Evolutionary conservation across 2,888 invertebrate species (phyloP).

Genomic region (Coleophora deauratella): DNA sequence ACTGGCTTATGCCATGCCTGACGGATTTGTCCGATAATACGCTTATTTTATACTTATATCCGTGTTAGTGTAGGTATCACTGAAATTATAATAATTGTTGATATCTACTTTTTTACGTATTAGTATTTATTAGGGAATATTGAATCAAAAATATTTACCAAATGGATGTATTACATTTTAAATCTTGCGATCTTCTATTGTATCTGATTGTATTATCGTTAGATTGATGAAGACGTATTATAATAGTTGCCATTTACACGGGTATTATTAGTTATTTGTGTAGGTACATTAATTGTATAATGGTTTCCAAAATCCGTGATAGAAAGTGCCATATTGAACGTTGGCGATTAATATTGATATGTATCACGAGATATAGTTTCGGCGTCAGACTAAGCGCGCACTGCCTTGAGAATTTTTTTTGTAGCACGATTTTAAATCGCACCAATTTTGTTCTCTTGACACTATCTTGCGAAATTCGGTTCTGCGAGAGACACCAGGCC

Average conservation of each 20-base stretch:
- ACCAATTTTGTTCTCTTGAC: no score
- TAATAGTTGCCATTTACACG: constrained; percentile 30
- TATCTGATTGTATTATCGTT: constrained; percentile 21
- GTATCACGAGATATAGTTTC: neutral
- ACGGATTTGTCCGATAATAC: constrained; percentile 67
- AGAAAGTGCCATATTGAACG: constrained; percentile 51
- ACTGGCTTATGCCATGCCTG: constrained; percentile 45
- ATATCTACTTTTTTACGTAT: constrained; percentile 60
- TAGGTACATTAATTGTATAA: constrained; percentile 32
- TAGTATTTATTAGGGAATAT: constrained; percentile 42
- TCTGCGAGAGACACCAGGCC: no score
- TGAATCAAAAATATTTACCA: constrained; percentile 31
- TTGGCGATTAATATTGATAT: constrained; percentile 29
- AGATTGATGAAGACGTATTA: constrained; percentile 18
- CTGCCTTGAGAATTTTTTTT: no score
- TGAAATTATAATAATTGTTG: constrained; percentile 47
- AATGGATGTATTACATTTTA: constrained; percentile 31
- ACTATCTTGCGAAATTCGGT: no score
- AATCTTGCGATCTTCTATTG: constrained; percentile 35
- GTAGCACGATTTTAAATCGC: no score
- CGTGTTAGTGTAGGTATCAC: constrained; percentile 60
- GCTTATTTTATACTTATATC: constrained; percentile 71
- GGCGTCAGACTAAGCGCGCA: no score
- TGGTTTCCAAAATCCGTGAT: constrained; percentile 48
- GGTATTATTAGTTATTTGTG: constrained; percentile 29